Conservation (phyloP, 2,888 invertebrate species). For the Morpho achilles region DNA sequence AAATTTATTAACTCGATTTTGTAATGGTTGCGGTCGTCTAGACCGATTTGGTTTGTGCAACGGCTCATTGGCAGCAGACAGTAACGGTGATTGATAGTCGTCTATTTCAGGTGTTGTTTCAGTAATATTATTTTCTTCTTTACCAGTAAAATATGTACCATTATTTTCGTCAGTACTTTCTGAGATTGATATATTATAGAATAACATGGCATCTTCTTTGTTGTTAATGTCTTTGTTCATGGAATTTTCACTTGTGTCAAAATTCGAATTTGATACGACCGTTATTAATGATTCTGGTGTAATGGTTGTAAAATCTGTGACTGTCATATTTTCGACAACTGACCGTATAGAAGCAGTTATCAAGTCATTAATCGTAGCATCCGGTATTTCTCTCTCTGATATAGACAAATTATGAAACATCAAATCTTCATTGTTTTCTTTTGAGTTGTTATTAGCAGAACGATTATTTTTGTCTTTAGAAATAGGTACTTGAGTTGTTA, state of each 20-base stretch:
- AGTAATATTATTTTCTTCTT: conserved; percentile 28
- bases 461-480: conserved; percentile 32
- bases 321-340: conserved; percentile 13
- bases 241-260: conserved; percentile 4
- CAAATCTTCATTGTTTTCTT: not conserved
- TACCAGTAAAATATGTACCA: conserved; percentile 24
- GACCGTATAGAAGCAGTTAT: conserved; percentile 15
- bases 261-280: conserved; percentile 23
- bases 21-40: conserved; percentile 54
- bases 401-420: not conserved
- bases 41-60: conserved; percentile 60
- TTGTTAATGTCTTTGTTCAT: conserved; percentile 6
- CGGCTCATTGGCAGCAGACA: conserved; percentile 67
- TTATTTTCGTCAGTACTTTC: conserved; percentile 15
- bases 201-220: conserved; percentile 7
- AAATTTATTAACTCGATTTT: conserved; percentile 60
- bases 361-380: conserved; percentile 12
- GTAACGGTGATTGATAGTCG: conserved; percentile 65
- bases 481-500: conserved; percentile 51
- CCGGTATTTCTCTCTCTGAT: conserved; percentile 3
- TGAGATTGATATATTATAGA: conserved; percentile 9
- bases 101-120: conserved; percentile 44
- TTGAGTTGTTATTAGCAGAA: not conserved
- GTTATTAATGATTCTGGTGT: conserved; percentile 20
- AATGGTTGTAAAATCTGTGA: conserved; percentile 1